Percentiles rank a stretch among this genome's conserved stretches.
phyloP scores from a whole-genome alignment of 2,113 vertebrate species.

The Murina feae region DNA sequence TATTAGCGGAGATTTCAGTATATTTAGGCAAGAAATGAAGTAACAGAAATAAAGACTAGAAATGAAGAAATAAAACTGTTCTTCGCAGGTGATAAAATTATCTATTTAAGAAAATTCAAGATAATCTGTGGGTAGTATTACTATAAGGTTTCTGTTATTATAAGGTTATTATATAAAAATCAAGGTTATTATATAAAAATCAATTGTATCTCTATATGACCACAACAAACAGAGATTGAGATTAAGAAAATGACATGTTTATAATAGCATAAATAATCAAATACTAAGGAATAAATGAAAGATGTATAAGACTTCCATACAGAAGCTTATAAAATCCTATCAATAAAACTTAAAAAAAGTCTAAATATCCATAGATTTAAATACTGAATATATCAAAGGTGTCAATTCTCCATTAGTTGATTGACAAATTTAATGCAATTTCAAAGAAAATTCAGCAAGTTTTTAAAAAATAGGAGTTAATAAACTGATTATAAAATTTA shows the following conservation, averaged over 20 bases:
- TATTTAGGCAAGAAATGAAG: neutral
- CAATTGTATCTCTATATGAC: neutral
- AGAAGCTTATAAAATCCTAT: neutral
- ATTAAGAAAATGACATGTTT: neutral
- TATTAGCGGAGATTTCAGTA: neutral
- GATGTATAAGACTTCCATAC: neutral
- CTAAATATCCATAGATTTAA: neutral
- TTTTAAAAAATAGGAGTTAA: neutral
- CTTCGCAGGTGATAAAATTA: neutral
- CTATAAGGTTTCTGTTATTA: neutral
- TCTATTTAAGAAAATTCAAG: neutral
- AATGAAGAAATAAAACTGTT: neutral
- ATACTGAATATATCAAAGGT: neutral
- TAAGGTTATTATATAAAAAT: no score
- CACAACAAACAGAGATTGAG: neutral
- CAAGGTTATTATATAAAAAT: neutral
- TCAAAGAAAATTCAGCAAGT: neutral
- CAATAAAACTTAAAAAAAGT: neutral
- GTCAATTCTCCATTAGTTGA: neutral
- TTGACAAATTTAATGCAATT: neutral
- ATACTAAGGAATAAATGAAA: neutral
- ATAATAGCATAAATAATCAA: neutral
- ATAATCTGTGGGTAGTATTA: neutral
- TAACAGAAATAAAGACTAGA: neutral
- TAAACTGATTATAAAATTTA: neutral